These are phyloP conservation scores for Strongylocentrotus purpuratus DNA, from an alignment of 35 echinoderm and acorn worm genomes.

Conservation along the genomic window DNA sequence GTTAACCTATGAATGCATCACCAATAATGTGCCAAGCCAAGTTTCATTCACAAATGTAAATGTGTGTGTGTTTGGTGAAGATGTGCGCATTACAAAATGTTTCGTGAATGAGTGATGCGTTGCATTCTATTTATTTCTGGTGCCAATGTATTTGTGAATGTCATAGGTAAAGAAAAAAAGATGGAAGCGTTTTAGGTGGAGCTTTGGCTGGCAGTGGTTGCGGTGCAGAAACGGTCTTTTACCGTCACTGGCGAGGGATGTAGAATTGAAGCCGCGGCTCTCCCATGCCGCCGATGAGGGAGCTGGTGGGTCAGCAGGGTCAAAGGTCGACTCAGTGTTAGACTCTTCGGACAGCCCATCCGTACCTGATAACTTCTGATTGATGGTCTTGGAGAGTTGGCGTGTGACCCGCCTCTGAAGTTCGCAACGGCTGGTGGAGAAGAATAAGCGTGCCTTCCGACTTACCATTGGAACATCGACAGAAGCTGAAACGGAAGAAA, in stretches of 20 bases:
- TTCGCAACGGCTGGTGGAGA: constrained; percentile 51
- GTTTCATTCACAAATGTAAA: not conserved
- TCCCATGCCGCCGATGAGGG: constrained; percentile 36
- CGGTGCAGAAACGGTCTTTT: constrained; percentile 29
- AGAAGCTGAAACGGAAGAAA: constrained; percentile 20
- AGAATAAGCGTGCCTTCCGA: constrained; percentile 58
- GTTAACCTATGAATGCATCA: not conserved
- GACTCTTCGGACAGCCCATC: constrained; percentile 43
- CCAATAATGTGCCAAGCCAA: constrained; percentile 20
- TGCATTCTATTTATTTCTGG: not conserved
- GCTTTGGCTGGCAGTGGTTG: not conserved
- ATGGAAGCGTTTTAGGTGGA: constrained; percentile 10
- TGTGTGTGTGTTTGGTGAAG: constrained; percentile 2
- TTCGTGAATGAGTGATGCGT: not conserved
- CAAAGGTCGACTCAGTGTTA: constrained; percentile 34
- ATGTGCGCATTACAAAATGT: not conserved
- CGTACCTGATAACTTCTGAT: constrained; percentile 50
- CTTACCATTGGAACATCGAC: constrained; percentile 73
- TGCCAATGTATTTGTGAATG: not conserved
- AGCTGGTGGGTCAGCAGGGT: constrained; percentile 39
- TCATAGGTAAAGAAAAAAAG: not conserved
- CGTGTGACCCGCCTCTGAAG: constrained; percentile 43
- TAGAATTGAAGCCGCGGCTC: not conserved
- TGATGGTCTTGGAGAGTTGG: constrained; percentile 28
- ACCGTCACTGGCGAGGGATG: constrained; percentile 32